Conservation (phyloP, 1,140 invertebrate genomes). For the Belonocnema kinseyi region DNA sequence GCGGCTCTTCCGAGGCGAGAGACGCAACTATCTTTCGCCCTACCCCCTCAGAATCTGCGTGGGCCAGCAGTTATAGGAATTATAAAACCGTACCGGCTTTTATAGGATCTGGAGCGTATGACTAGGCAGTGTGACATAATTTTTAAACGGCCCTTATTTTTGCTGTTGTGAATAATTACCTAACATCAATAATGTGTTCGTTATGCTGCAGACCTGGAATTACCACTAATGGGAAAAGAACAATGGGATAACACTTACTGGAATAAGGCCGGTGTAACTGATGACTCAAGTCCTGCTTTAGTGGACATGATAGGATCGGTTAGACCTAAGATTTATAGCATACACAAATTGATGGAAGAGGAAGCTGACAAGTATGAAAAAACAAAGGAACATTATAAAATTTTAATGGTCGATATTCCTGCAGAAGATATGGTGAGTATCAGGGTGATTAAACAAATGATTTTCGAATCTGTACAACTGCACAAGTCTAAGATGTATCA, state of each 20-base stretch:
- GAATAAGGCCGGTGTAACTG: conserved; percentile 31
- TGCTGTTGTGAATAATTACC: background rate
- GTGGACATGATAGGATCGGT: conserved; percentile 55
- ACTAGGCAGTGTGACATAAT: no score
- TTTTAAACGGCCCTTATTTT: background rate
- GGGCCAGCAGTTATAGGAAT: no score
- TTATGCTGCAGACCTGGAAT: conserved; percentile 48
- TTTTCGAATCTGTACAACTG: no score
- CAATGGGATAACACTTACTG: conserved; percentile 53
- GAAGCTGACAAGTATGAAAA: conserved; percentile 46
- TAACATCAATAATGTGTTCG: no score
- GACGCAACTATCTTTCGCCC: no score
- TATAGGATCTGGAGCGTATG: no score
- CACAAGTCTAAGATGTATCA: no score
- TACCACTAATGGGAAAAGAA: conserved; percentile 53
- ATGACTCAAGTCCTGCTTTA: conserved; percentile 49
- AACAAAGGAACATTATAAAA: conserved; percentile 55
- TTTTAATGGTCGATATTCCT: conserved; percentile 49
- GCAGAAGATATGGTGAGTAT: conserved; percentile 56
- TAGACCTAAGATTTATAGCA: conserved; percentile 61
- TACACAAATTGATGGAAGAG: conserved; percentile 55
- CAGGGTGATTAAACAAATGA: no score
- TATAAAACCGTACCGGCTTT: no score
- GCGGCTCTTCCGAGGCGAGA: no score
- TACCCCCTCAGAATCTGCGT: no score